A percentile compares a stretch with the other conserved stretches of the same genome.
These are phyloP conservation scores for Pocillopora grandis DNA, from an alignment of 92 coral and sea anemone species.

Conservation along the genomic window DNA sequence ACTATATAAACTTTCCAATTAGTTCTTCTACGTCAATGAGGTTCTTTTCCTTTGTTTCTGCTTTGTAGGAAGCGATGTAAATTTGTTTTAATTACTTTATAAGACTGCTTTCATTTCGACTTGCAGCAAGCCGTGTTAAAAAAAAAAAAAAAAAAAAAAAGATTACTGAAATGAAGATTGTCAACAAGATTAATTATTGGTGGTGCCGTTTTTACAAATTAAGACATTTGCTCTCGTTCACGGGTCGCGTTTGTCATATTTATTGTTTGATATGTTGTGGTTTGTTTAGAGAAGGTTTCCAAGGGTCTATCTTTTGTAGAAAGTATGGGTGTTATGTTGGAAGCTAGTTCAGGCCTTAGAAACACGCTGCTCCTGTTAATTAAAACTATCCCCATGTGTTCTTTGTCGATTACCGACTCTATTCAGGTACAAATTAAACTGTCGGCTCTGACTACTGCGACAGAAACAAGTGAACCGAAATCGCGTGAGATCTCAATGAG, in stretches of 20 bases:
- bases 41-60: not conserved
- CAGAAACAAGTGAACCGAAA: too few species aligned
- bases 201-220: too few species aligned
- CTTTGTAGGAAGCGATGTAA: not conserved
- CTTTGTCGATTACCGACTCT: slow-evolving; percentile 30
- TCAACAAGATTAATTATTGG: not conserved
- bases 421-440: not conserved
- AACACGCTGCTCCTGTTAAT: slow-evolving; percentile 32
- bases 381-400: slow-evolving; percentile 5
- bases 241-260: too few species aligned
- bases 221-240: too few species aligned
- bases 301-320: slow-evolving; percentile 5
- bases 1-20: slow-evolving; percentile 8
- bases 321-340: slow-evolving; percentile 13
- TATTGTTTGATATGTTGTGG: not conserved
- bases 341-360: slow-evolving; percentile 5
- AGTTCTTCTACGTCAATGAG: not conserved
- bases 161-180: not conserved
- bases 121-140: not conserved
- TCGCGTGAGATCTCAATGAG: too few species aligned
- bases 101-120: not conserved
- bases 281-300: not conserved
- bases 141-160: not conserved
- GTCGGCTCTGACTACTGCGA: not conserved
- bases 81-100: slow-evolving; percentile 20